Percentiles rank a stretch among this genome's conserved stretches.
Conservation (phyloP, 2,888 invertebrate genomes). For the Rhorus exstirpatorius region DNA sequence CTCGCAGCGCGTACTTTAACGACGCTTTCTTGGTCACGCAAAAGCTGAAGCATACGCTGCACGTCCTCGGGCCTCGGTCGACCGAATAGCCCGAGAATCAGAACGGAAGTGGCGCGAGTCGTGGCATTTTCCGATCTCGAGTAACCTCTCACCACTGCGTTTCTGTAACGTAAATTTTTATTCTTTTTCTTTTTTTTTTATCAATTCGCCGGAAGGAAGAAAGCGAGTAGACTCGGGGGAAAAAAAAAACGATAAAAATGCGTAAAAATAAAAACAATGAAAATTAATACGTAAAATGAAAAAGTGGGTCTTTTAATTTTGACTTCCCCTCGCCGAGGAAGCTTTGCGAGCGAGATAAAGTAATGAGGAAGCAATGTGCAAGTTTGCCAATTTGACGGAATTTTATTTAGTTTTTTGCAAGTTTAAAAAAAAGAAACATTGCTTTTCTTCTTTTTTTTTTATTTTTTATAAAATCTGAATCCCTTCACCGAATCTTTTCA, state of each 20-base stretch:
- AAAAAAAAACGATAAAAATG: background rate
- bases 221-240: too few relatives aligned
- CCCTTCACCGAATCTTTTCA: too few relatives aligned
- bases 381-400: too few relatives aligned
- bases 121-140: constrained; percentile 80
- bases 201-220: background rate
- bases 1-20: constrained; percentile 81
- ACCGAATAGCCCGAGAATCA: constrained; percentile 81
- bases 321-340: too few relatives aligned
- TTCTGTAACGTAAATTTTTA: constrained; percentile 72
- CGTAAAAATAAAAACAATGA: background rate
- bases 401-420: too few relatives aligned
- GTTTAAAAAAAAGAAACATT: too few relatives aligned
- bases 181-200: background rate
- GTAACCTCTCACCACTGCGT: constrained; percentile 82
- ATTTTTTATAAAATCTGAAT: too few relatives aligned
- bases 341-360: too few relatives aligned
- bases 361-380: too few relatives aligned
- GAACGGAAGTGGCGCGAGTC: constrained; percentile 80
- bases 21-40: constrained; percentile 79
- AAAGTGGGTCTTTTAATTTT: too few relatives aligned
- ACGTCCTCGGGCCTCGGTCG: constrained; percentile 81
- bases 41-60: constrained; percentile 81
- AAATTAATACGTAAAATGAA: too few relatives aligned
- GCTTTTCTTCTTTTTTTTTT: too few relatives aligned